Conservation (phyloP, 2,888 invertebrate genomes). For the Peribatodes rhomboidaria region DNA sequence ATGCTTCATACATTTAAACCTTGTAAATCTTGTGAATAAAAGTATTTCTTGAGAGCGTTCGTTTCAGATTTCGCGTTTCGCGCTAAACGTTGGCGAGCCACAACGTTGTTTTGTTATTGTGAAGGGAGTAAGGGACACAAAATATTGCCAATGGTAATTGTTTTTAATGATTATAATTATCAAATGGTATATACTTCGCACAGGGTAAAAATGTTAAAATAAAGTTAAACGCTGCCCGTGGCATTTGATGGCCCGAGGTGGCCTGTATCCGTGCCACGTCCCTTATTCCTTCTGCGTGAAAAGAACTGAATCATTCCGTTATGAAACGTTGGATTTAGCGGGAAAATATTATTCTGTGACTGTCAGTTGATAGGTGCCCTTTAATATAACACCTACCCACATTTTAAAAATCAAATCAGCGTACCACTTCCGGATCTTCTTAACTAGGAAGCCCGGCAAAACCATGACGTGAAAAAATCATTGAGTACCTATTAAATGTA, state of each 20-base stretch:
- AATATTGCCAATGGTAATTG: slow-evolving; percentile 76
- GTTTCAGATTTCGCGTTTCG: slow-evolving; percentile 58
- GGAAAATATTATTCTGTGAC: slow-evolving; percentile 66
- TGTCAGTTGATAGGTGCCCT: slow-evolving; percentile 70
- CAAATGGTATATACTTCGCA: slow-evolving; percentile 80
- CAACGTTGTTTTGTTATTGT: slow-evolving; percentile 73
- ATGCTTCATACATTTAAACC: slow-evolving; percentile 62
- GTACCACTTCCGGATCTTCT: neutral
- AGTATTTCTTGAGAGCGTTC: slow-evolving; percentile 55
- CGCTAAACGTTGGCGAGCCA: slow-evolving; percentile 67
- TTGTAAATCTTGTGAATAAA: slow-evolving; percentile 65
- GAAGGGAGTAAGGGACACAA: slow-evolving; percentile 80
- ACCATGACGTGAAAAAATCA: neutral
- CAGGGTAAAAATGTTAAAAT: slow-evolving; percentile 79
- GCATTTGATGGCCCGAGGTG: slow-evolving; percentile 55
- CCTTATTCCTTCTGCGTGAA: slow-evolving; percentile 79
- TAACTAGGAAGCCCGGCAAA: neutral
- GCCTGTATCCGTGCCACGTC: slow-evolving; percentile 76
- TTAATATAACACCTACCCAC: slow-evolving; percentile 9
- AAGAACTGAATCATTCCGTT: slow-evolving; percentile 81
- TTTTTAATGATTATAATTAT: slow-evolving; percentile 71
- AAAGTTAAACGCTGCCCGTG: slow-evolving; percentile 67
- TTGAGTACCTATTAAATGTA: slow-evolving; percentile 67
- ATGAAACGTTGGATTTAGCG: slow-evolving; percentile 73
- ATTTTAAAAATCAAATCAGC: neutral